phyloP scores from a whole-genome alignment of 2,797 vertebrate species.

The Diceros bicornis region DNA sequence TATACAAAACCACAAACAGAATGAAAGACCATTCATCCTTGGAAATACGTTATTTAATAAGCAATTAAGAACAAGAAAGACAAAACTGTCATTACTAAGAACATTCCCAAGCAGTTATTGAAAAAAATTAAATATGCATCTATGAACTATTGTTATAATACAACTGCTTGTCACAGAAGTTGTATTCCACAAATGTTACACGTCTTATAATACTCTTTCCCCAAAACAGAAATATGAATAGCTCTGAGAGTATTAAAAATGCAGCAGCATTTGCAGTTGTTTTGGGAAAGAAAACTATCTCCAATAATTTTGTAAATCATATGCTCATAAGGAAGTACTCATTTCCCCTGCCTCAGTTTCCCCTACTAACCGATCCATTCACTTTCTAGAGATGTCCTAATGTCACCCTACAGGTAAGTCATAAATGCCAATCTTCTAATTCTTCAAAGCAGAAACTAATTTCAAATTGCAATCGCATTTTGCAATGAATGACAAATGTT shows the following conservation, averaged over 20 bases:
- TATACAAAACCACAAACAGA: slow-evolving; percentile 68
- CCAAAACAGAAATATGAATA: slow-evolving; percentile 55
- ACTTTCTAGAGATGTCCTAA: background rate
- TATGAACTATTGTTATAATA: slow-evolving; percentile 17
- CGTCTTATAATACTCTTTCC: slow-evolving; percentile 1
- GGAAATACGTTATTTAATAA: slow-evolving; percentile 53
- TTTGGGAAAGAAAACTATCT: background rate
- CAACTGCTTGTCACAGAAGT: background rate
- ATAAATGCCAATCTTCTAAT: background rate
- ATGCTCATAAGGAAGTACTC: background rate
- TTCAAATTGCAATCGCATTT: slow-evolving; percentile 42
- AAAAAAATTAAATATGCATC: background rate
- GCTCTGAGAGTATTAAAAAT: slow-evolving; percentile 39
- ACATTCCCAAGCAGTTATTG: background rate
- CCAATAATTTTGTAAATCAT: background rate
- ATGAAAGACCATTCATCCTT: slow-evolving; percentile 4
- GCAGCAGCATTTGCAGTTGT: slow-evolving; percentile 5
- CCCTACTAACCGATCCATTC: background rate
- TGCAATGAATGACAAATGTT: background rate
- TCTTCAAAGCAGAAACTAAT: slow-evolving; percentile 55
- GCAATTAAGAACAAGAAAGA: slow-evolving; percentile 24
- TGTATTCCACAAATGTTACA: slow-evolving; percentile 24
- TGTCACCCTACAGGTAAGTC: background rate
- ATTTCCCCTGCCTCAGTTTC: slow-evolving; percentile 36
- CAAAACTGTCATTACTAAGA: slow-evolving; percentile 38